phyloP scores from a whole-genome alignment of 2,797 vertebrate species.

The Spheniscus humboldti region DNA sequence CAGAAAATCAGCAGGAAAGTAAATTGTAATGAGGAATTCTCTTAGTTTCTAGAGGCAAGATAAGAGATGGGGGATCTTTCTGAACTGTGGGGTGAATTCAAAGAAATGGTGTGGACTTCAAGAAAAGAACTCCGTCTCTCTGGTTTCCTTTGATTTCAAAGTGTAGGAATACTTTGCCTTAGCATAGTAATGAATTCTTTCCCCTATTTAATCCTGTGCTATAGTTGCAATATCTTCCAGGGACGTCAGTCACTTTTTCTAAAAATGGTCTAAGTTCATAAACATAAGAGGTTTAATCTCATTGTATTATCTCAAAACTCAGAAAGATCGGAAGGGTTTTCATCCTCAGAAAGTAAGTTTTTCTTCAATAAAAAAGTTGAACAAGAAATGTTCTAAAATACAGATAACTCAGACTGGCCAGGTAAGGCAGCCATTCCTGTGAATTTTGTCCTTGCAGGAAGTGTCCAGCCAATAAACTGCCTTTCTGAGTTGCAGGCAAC shows the following conservation, averaged over 20 bases:
- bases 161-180: neutral
- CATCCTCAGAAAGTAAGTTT: neutral
- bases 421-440: neutral
- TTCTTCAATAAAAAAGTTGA: neutral
- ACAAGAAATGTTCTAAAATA: neutral
- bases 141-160: neutral
- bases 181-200: neutral
- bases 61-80: neutral
- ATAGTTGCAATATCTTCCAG: neutral
- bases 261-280: neutral
- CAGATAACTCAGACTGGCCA: neutral
- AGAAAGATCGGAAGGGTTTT: neutral
- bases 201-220: neutral
- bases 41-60: neutral
- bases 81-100: neutral
- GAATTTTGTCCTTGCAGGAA: neutral
- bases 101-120: neutral
- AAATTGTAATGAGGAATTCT: neutral
- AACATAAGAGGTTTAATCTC: neutral
- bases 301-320: neutral
- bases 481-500: neutral
- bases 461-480: neutral
- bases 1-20: neutral
- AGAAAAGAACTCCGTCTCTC: neutral
- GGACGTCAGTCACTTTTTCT: neutral